phyloP scores from a whole-genome alignment of 1,140 invertebrate species.

The Nasonia vitripennis region DNA sequence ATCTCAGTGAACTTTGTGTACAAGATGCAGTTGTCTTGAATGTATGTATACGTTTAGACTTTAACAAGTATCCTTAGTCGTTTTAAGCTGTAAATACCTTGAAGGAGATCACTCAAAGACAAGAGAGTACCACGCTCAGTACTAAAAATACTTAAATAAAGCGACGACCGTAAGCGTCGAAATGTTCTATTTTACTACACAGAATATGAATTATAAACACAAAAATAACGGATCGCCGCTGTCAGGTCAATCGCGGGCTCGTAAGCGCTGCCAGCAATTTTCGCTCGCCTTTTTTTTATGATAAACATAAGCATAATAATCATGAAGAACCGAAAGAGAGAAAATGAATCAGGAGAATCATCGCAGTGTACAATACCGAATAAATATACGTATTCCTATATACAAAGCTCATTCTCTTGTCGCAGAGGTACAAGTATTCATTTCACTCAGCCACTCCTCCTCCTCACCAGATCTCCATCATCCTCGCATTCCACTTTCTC shows the following conservation, averaged over 20 bases:
- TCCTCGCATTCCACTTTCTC: background rate
- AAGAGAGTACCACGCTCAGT: background rate
- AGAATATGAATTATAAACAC: slow-evolving; percentile 3
- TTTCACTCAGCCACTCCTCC: background rate
- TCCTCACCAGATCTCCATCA: background rate
- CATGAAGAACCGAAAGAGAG: slow-evolving; percentile 6
- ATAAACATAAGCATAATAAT: slow-evolving; percentile 13
- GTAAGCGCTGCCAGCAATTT: slow-evolving; percentile 37
- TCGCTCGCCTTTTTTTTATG: slow-evolving; percentile 36
- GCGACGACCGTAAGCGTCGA: background rate
- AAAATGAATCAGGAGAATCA: background rate
- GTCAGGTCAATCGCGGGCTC: slow-evolving; percentile 41
- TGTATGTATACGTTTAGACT: slow-evolving; percentile 18
- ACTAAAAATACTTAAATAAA: slow-evolving; percentile 25
- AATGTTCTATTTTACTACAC: slow-evolving; percentile 51
- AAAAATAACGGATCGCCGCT: background rate
- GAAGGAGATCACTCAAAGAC: slow-evolving; percentile 22
- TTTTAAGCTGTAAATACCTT: slow-evolving; percentile 48
- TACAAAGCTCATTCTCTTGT: background rate
- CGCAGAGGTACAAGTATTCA: background rate
- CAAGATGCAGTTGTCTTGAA: slow-evolving; percentile 26
- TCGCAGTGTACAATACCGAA: slow-evolving; percentile 48
- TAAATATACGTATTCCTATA: slow-evolving; percentile 52
- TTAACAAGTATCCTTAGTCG: slow-evolving; percentile 27
- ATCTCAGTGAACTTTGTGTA: slow-evolving; percentile 27